Conservation (phyloP, 2,113 vertebrate species). For the Fukomys damarensis region DNA sequence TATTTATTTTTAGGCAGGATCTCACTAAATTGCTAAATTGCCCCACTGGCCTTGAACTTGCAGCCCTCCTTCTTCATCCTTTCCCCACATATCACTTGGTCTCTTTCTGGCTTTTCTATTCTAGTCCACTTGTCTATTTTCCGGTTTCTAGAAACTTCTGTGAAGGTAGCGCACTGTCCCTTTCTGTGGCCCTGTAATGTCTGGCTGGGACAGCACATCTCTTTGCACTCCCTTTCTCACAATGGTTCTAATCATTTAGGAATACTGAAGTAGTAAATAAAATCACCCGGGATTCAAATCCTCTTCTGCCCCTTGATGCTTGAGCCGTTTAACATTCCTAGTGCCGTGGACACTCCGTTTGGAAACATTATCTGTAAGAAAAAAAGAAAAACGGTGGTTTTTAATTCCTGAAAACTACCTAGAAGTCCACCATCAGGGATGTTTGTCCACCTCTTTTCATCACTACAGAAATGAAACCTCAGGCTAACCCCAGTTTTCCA, state of each 20-base stretch:
- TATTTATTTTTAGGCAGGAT: not conserved
- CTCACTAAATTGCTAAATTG: not conserved
- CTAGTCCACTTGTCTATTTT: not conserved
- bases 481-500: not conserved
- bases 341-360: not conserved
- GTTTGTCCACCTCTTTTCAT: not conserved
- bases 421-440: not conserved
- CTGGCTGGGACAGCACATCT: not conserved
- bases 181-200: not conserved
- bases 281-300: not conserved
- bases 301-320: not conserved
- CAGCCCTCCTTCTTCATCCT: not conserved
- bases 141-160: no score
- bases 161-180: not conserved
- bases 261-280: not conserved
- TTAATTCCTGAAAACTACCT: not conserved
- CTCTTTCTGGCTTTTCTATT: not conserved
- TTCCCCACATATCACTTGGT: not conserved
- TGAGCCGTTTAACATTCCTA: not conserved
- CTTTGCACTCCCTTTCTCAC: not conserved
- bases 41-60: not conserved
- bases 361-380: slow-evolving; percentile 10
- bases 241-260: not conserved
- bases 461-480: not conserved
- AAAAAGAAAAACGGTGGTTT: not conserved